Percentiles rank a stretch among this genome's conserved stretches.
Evolutionary conservation across 2,888 invertebrate genomes (phyloP).

Genomic region (Hypselothyrea guttata): DNA sequence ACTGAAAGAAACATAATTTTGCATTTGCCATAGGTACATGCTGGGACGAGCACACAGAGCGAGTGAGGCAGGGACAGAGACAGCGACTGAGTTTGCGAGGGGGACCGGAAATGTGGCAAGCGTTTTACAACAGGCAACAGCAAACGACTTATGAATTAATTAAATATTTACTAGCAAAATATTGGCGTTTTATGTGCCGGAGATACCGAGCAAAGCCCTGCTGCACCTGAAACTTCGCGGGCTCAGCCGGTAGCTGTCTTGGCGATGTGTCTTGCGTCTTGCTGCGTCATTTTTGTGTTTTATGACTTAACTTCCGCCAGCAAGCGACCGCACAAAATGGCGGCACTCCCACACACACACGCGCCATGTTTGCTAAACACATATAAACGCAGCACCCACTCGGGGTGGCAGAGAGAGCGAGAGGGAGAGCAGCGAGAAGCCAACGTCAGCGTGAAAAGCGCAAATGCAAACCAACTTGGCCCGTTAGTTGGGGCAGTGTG

Average conservation of each 20-base stretch:
- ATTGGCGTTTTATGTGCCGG: conserved; percentile 54
- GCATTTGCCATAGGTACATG: conserved; percentile 43
- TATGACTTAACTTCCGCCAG: conserved; percentile 74
- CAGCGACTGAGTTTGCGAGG: background rate
- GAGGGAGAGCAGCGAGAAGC: conserved; percentile 10
- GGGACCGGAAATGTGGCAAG: conserved; percentile 20
- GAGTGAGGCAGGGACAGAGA: background rate
- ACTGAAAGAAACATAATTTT: conserved; percentile 49
- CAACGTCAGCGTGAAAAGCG: conserved; percentile 23
- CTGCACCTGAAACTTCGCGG: conserved; percentile 21
- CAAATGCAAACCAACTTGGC: conserved; percentile 44
- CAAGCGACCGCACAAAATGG: conserved; percentile 40
- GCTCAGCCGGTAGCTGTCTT: conserved; percentile 19
- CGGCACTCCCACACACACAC: conserved; percentile 9
- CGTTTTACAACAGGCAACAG: conserved; percentile 41
- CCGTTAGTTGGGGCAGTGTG: conserved; percentile 10
- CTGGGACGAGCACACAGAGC: conserved; percentile 10
- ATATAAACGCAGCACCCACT: conserved; percentile 18
- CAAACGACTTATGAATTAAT: conserved; percentile 70
- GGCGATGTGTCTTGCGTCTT: conserved; percentile 49
- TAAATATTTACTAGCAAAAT: conserved; percentile 72
- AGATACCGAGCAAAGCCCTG: background rate
- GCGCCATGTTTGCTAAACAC: conserved; percentile 14
- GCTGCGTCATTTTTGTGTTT: conserved; percentile 76
- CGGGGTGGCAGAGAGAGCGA: too few species aligned